Conservation (phyloP, 2,113 vertebrate genomes). For the Himantopus leucocephalus region DNA sequence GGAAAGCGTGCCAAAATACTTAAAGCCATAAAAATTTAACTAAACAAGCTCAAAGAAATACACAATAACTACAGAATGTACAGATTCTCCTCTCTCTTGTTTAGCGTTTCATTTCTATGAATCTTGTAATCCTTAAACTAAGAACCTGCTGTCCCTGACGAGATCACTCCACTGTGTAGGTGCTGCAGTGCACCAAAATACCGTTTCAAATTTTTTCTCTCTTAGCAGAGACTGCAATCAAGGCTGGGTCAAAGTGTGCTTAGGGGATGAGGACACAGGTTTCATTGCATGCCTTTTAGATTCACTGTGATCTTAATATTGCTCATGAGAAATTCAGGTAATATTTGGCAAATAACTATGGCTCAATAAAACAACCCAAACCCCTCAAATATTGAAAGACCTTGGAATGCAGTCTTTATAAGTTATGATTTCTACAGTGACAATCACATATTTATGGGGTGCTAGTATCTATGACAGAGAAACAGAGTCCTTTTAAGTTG, state of each 20-base stretch:
- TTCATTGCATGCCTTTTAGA: neutral
- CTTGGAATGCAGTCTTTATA: neutral
- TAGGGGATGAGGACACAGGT: neutral
- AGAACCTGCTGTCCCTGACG: neutral
- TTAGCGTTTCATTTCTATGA: neutral
- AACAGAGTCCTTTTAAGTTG: neutral
- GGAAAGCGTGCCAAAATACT: neutral
- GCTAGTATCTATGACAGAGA: neutral
- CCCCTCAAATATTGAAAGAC: neutral
- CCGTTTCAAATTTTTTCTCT: neutral
- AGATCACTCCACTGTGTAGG: neutral
- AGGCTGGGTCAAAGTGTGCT: neutral
- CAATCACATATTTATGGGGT: neutral
- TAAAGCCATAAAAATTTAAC: slow-evolving; percentile 1
- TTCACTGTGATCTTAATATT: neutral
- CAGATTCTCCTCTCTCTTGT: neutral
- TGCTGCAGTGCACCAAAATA: neutral
- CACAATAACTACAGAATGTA: neutral
- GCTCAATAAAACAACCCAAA: neutral
- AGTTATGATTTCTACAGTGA: neutral
- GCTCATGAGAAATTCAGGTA: neutral
- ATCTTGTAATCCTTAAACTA: neutral
- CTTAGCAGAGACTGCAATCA: neutral
- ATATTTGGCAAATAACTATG: neutral
- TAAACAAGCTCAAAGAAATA: neutral